Conservation (phyloP, 2,888 invertebrate species). For the Acrocera orbiculus region DNA sequence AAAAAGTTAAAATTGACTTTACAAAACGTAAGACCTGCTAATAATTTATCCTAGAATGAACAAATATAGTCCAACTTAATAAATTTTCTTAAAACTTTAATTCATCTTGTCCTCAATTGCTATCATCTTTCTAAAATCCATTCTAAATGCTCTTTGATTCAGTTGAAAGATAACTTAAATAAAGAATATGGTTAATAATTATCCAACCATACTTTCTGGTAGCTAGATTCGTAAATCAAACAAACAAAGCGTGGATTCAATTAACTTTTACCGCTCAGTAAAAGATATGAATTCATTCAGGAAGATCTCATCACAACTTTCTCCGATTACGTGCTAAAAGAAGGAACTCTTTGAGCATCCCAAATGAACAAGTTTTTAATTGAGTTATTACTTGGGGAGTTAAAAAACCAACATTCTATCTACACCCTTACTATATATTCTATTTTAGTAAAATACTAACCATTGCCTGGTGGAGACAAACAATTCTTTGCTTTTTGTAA, state of each 20-base stretch:
- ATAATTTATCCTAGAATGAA: no score
- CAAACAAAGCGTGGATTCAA: conserved; percentile 7
- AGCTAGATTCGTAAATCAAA: no score
- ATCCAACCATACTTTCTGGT: no score
- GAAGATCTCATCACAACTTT: background rate
- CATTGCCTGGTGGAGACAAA: background rate
- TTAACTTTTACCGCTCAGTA: conserved; percentile 5
- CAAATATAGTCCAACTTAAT: no score
- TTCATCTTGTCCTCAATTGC: no score
- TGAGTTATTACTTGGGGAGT: conserved; percentile 8
- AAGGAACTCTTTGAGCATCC: background rate
- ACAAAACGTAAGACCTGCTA: no score
- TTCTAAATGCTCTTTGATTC: no score
- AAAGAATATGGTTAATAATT: no score
- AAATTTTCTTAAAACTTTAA: no score
- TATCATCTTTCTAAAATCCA: no score
- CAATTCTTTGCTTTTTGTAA: background rate
- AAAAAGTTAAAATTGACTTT: no score
- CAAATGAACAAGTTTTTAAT: conserved; percentile 8
- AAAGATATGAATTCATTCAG: conserved; percentile 1
- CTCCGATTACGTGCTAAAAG: conserved; percentile 1
- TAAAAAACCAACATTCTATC: conserved; percentile 6
- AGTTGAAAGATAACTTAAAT: no score
- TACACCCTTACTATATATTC: background rate
- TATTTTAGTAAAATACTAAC: conserved; percentile 1